Evolutionary conservation across 2,797 vertebrate species (phyloP).

Genomic region (Artibeus lituratus): DNA sequence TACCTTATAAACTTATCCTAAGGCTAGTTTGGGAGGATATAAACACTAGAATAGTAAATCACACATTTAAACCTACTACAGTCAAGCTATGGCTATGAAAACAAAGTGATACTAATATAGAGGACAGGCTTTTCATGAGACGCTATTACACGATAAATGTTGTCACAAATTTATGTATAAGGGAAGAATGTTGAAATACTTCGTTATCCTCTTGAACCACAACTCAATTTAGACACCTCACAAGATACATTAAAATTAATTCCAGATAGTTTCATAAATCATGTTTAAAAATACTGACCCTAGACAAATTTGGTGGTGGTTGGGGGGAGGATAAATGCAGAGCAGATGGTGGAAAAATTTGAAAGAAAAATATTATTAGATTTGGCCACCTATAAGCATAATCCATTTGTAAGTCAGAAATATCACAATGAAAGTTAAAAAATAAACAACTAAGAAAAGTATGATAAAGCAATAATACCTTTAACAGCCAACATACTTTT

Average conservation of each 20-base stretch:
- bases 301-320: background rate
- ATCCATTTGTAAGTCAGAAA: background rate
- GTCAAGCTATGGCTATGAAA: background rate
- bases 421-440: background rate
- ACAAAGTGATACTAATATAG: background rate
- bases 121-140: background rate
- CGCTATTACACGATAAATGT: background rate
- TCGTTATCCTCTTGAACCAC: background rate
- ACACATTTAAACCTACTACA: background rate
- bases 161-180: background rate
- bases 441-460: background rate
- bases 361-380: background rate
- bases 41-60: background rate
- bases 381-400: background rate
- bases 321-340: background rate
- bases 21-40: background rate
- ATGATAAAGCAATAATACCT: too few species aligned
- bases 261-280: background rate
- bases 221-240: background rate
- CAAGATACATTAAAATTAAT: background rate
- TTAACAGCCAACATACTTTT: too few species aligned
- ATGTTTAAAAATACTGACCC: background rate
- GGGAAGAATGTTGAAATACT: background rate
- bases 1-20: background rate
- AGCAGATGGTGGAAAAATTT: background rate